Percentiles rank a stretch among this genome's conserved stretches.
Conservation (phyloP, 2,888 invertebrate genomes). For the Stictocephala bisonia region DNA sequence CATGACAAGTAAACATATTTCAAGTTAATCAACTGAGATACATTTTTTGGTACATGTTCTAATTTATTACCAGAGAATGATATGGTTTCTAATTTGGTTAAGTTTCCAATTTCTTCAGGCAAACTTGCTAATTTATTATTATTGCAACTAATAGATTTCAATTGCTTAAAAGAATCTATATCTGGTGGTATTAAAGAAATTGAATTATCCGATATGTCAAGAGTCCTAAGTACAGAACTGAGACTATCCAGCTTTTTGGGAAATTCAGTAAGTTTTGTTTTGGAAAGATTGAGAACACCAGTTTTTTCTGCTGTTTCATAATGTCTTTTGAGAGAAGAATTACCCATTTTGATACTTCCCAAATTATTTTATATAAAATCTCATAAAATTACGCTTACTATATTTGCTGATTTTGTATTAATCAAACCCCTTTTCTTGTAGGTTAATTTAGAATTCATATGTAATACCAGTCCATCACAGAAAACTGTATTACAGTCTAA, state of each 20-base stretch:
- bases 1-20: constrained; percentile 81
- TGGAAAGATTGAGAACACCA: constrained; percentile 89
- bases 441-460: too few species aligned
- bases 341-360: constrained; percentile 86
- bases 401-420: too few species aligned
- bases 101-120: constrained; percentile 77
- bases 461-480: too few species aligned
- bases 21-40: constrained; percentile 74
- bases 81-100: constrained; percentile 67
- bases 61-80: constrained; percentile 87
- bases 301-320: constrained; percentile 96
- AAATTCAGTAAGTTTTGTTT: constrained; percentile 83
- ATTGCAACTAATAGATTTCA: constrained; percentile 75
- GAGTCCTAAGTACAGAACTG: constrained; percentile 79
- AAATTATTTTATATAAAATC: too few species aligned
- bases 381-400: too few species aligned
- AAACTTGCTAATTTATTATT: constrained; percentile 70
- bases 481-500: too few species aligned
- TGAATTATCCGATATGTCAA: constrained; percentile 94
- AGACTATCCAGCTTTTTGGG: constrained; percentile 75
- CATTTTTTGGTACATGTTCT: constrained; percentile 73
- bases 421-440: too few species aligned
- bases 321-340: constrained; percentile 89
- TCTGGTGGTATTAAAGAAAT: constrained; percentile 70
- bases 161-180: constrained; percentile 73